Base-by-base conservation (phyloP, 2,113 vertebrate species). In the Brachyhypopomus occidentalis region DNA sequence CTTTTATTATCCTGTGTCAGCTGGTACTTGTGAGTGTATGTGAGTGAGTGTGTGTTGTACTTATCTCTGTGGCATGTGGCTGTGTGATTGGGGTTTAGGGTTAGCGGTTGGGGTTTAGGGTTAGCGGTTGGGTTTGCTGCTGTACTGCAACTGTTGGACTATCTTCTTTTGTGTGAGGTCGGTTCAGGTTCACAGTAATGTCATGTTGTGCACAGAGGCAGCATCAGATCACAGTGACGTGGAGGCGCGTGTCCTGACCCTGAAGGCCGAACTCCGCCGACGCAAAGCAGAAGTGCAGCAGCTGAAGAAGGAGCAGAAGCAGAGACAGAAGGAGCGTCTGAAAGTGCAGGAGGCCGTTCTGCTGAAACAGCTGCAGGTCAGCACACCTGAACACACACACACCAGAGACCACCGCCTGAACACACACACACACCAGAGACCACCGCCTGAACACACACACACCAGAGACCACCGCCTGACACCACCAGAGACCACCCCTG, bases 211-310 rank as follows among this genome's bases (percentile, higher is more conserved):
- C 92, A 86, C 91, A 98, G 96, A 98, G 92, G 92, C 95, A 59
- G 93, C 96, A 34, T 98, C 97, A 84, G 97, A 98, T 90, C 97
- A 97, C 90, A 98, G 96, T 83, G 96, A 98, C 84, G 96, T 98
- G 11, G 97, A 98, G 92, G 92, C 93, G 82, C 95, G 98, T 60
- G 97, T 99, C 88, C 92, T 91, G 72, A 96, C 96, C 73, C 90
- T 99, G 75, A 97, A 97, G 88, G 96, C 96, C 79, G 96, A 99
- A 71, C 92, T 99, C 7, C 91, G 92, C 36, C 96, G 96, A 75
- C 94, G 97, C 64, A 98, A 97, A 84, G 94, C 94, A 17, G 95
- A 97, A 84, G 97, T 97, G 81, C 92, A 95, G 81, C 95, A 96
- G 84, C 89, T 99, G 85, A 98, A 97, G 88, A 98, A 95, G 86